phyloP scores from a whole-genome alignment of 1,140 invertebrate species.

The Chlorops oryzae region DNA sequence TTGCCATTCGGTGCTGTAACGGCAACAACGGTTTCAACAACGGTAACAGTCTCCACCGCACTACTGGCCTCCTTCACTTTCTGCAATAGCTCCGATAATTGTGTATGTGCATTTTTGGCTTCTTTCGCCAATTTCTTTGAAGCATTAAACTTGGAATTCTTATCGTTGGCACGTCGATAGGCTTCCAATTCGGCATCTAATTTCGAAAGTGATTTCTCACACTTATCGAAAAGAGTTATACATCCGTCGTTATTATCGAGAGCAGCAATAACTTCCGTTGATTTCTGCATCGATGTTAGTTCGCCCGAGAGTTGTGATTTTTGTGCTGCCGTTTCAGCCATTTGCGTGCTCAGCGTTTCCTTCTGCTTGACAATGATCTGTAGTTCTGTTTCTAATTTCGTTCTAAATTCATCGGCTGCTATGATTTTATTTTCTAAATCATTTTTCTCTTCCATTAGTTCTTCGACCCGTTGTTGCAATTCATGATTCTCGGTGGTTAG shows the following conservation, averaged over 20 bases:
- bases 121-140: conserved; percentile 44
- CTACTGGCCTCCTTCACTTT: conserved; percentile 50
- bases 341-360: conserved; percentile 23
- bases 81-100: conserved; percentile 34
- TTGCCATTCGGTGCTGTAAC: conserved; percentile 43
- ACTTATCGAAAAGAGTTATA: conserved; percentile 32
- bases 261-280: conserved; percentile 36
- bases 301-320: conserved; percentile 28
- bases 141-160: conserved; percentile 38
- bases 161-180: conserved; percentile 39
- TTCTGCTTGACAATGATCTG: conserved; percentile 21
- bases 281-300: conserved; percentile 38
- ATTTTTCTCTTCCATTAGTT: conserved; percentile 55
- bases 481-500: conserved; percentile 57
- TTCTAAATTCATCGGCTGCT: conserved; percentile 11
- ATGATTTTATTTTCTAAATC: conserved; percentile 38
- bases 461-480: conserved; percentile 51
- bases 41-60: conserved; percentile 44
- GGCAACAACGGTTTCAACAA: conserved; percentile 40
- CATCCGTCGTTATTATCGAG: conserved; percentile 26
- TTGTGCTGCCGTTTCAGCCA: conserved; percentile 23
- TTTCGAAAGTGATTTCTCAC: conserved; percentile 33
- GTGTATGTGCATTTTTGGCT: conserved; percentile 36
- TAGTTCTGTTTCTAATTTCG: conserved; percentile 25
- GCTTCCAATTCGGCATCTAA: conserved; percentile 39